Evolutionary conservation across 2,888 invertebrate genomes (phyloP).

Genomic region (Furcula furcula): DNA sequence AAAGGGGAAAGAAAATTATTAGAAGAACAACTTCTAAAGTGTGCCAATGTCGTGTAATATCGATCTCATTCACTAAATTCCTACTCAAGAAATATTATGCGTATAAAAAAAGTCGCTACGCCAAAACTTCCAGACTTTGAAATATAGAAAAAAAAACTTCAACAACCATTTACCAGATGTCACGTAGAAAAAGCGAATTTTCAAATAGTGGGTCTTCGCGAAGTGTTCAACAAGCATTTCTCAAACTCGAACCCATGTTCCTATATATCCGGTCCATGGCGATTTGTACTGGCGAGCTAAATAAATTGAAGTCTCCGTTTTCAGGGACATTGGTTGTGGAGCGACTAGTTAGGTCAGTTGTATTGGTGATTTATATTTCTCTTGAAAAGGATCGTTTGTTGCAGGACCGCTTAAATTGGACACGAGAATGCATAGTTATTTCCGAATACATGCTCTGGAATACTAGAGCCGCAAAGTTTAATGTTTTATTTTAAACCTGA

Average conservation of each 20-base stretch:
- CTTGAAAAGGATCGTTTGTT: constrained; percentile 17
- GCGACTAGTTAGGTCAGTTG: constrained; percentile 24
- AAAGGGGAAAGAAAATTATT: no score
- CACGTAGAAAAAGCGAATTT: constrained; percentile 15
- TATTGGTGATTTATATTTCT: constrained; percentile 30
- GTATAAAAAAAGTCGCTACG: no score
- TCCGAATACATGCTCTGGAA: no score
- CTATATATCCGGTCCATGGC: constrained; percentile 18
- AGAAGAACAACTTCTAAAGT: no score
- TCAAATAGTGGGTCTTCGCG: constrained; percentile 13
- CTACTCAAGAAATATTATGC: no score
- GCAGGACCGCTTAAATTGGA: not conserved
- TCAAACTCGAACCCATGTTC: constrained; percentile 19
- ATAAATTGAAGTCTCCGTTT: constrained; percentile 30
- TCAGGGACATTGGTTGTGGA: constrained; percentile 28
- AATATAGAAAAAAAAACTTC: constrained; percentile 4
- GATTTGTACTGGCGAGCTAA: constrained; percentile 33
- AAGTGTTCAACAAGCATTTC: constrained; percentile 26
- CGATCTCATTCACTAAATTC: no score
- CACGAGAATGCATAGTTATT: not conserved
- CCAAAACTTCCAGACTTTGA: no score
- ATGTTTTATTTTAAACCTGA: no score
- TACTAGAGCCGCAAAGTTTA: no score
- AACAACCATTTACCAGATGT: constrained; percentile 3
- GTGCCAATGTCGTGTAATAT: no score